A percentile compares a stretch with the other conserved stretches of the same genome.
Evolutionary conservation across 1,140 invertebrate genomes (phyloP).

Genomic region (Ladona fulva): DNA sequence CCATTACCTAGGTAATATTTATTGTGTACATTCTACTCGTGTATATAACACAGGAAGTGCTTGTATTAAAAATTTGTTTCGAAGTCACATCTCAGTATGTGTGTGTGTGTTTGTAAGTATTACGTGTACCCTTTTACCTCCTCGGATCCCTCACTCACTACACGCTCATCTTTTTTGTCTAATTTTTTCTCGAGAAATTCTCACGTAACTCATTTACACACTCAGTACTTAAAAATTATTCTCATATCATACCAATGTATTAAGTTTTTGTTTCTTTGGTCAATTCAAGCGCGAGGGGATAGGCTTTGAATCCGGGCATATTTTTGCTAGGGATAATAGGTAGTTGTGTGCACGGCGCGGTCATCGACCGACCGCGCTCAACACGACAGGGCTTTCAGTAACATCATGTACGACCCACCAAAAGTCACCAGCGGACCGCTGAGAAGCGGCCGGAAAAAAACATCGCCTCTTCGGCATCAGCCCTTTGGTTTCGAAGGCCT

Average conservation of each 20-base stretch:
- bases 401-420: background rate
- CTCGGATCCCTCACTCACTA: constrained; percentile 2
- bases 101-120: background rate
- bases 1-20: constrained; percentile 10
- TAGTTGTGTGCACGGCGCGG: background rate
- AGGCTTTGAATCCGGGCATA: background rate
- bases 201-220: constrained; percentile 9
- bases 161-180: background rate
- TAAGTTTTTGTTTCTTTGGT: constrained; percentile 10
- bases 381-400: background rate
- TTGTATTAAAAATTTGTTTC: background rate
- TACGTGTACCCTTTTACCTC: background rate
- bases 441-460: background rate
- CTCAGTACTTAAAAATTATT: constrained; percentile 11
- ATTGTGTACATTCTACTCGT: background rate
- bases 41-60: background rate
- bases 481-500: background rate
- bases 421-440: background rate
- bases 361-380: background rate
- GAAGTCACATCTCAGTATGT: constrained; percentile 5
- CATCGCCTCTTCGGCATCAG: background rate
- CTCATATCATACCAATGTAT: constrained; percentile 6
- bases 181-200: background rate
- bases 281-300: background rate
- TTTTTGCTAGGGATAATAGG: background rate